Conservation (phyloP, 2,113 vertebrate genomes). For the Engraulis encrasicolus region DNA sequence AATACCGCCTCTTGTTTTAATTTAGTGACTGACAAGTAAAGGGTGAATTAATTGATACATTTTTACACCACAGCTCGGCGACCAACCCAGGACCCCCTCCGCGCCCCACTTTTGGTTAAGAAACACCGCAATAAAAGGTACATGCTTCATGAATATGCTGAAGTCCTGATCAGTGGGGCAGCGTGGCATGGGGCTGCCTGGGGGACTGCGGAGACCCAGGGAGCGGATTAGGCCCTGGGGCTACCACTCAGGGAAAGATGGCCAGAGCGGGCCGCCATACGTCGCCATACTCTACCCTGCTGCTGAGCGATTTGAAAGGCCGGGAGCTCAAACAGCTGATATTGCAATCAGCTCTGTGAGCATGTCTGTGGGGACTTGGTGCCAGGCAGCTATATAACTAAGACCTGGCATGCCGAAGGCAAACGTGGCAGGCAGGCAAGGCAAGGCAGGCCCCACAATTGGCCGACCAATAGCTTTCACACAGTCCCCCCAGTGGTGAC, state of each 20-base stretch:
- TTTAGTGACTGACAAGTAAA: too few species aligned
- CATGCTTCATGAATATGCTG: too few species aligned
- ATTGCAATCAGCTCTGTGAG: constrained; percentile 39
- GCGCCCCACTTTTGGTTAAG: too few species aligned
- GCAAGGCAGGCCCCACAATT: constrained; percentile 22
- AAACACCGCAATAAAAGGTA: neutral
- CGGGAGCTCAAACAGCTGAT: constrained; percentile 40
- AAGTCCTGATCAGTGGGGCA: constrained; percentile 20
- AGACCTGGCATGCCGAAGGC: neutral
- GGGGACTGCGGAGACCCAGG: constrained; percentile 16
- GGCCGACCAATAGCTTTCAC: neutral
- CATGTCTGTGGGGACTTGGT: constrained; percentile 14
- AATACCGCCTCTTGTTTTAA: too few species aligned
- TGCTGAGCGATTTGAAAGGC: constrained; percentile 33
- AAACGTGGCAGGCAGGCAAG: neutral
- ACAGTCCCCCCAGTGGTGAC: neutral
- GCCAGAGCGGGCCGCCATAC: neutral
- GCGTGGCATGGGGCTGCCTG: neutral
- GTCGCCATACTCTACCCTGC: neutral
- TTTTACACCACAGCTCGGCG: too few species aligned
- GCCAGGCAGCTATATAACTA: constrained; percentile 16
- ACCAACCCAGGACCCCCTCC: too few species aligned
- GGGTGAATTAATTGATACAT: too few species aligned
- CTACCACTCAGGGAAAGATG: neutral
- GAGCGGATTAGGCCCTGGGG: constrained; percentile 30